Percentiles rank a stretch among this genome's conserved stretches.
Evolutionary conservation across 2,797 vertebrate genomes (phyloP).

Genomic region (Halcyon leucocephala): DNA sequence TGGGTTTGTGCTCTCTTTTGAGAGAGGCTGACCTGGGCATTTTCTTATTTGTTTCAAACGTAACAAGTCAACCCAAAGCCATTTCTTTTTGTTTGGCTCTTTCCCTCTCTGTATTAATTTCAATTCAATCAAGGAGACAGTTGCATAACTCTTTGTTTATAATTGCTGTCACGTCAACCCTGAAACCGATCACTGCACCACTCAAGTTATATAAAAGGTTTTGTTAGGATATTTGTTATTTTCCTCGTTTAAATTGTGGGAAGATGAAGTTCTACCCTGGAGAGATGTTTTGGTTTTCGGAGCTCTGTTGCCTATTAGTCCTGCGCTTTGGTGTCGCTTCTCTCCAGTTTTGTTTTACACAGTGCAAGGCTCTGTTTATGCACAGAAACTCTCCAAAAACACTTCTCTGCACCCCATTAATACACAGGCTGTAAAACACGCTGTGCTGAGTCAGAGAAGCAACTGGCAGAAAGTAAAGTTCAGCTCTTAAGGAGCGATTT

Average conservation of each 20-base stretch:
- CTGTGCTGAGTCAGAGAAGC: slow-evolving; percentile 5
- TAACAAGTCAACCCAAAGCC: neutral
- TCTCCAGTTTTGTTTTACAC: neutral
- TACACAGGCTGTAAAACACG: neutral
- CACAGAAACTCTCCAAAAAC: neutral
- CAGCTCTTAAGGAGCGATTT: neutral
- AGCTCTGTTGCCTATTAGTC: slow-evolving; percentile 38
- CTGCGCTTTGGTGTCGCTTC: neutral
- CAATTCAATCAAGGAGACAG: slow-evolving; percentile 43
- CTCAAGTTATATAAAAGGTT: slow-evolving; percentile 48
- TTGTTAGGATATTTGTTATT: slow-evolving; percentile 19
- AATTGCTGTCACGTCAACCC: slow-evolving; percentile 59
- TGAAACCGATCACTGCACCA: neutral
- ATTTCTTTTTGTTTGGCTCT: neutral
- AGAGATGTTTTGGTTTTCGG: slow-evolving; percentile 36
- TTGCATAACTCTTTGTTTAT: slow-evolving; percentile 68
- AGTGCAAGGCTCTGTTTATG: neutral
- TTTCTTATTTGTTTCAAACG: neutral
- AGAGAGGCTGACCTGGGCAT: neutral
- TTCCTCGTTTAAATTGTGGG: neutral
- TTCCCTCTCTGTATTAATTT: slow-evolving; percentile 51
- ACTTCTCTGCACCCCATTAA: neutral
- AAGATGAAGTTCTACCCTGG: slow-evolving; percentile 15
- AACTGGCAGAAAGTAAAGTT: neutral
- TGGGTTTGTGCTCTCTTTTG: neutral